These are phyloP conservation scores for Thecophora atra DNA, from an alignment of 2,888 invertebrate genomes.

Conservation along the genomic window DNA sequence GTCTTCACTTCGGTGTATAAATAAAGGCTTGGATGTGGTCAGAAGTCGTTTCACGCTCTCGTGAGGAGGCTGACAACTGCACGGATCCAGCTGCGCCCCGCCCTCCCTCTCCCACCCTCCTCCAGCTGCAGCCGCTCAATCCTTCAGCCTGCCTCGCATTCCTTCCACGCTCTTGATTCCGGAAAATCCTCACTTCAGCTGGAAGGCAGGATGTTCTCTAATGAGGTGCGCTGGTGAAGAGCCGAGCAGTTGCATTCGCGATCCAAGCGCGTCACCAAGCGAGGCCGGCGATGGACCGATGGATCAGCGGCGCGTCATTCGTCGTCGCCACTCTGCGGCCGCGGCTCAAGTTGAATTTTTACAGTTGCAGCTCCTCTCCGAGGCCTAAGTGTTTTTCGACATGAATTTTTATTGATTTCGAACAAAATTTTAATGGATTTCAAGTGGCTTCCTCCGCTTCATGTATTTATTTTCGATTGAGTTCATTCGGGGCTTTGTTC, in stretches of 20 bases:
- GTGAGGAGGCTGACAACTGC: no score
- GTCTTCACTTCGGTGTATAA: constrained; percentile 9
- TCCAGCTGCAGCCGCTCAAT: no score
- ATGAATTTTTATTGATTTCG: constrained; percentile 42
- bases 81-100: neutral
- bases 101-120: neutral
- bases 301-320: neutral
- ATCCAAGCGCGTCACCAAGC: neutral
- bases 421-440: constrained; percentile 50
- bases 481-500: constrained; percentile 16
- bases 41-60: no score
- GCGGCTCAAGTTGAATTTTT: constrained; percentile 14
- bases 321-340: constrained; percentile 2
- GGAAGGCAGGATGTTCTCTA: neutral
- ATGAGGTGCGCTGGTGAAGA: neutral
- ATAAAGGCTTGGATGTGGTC: neutral
- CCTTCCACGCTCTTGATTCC: constrained; percentile 50
- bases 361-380: constrained; percentile 7
- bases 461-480: constrained; percentile 16
- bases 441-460: constrained; percentile 43
- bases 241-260: neutral
- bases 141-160: neutral
- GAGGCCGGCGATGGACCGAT: neutral
- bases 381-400: constrained; percentile 41
- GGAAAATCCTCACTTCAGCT: constrained; percentile 16